phyloP scores from a whole-genome alignment of 2,113 vertebrate genomes.

The Notothenia rossii region DNA sequence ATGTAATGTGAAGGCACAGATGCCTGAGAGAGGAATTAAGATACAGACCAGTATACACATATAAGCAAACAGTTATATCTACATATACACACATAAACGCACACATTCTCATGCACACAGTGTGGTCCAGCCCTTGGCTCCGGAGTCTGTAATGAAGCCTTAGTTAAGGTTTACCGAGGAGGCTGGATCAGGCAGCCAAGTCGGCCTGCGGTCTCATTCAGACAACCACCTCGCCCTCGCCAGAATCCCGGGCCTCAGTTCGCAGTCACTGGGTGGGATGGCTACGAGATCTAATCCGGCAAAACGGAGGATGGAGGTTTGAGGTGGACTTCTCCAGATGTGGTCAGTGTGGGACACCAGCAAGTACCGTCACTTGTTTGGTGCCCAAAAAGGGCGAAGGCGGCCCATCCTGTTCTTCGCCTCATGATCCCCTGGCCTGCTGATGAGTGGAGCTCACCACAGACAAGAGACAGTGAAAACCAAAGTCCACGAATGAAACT shows the following conservation, averaged over 20 bases:
- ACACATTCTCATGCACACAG: conserved; percentile 63
- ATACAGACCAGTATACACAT: conserved; percentile 36
- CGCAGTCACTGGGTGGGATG: conserved; percentile 81
- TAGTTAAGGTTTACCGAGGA: conserved; percentile 75
- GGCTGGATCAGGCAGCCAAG: conserved; percentile 74
- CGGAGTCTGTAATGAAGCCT: conserved; percentile 77
- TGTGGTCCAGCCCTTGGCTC: conserved; percentile 77
- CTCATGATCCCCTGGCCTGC: conserved; percentile 26
- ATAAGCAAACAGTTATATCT: conserved; percentile 44
- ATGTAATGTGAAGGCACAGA: conserved; percentile 43
- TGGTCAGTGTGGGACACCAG: conserved; percentile 77
- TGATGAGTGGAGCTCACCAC: conserved; percentile 58
- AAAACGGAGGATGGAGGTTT: conserved; percentile 69
- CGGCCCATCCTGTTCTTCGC: conserved; percentile 55
- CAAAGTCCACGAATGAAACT: conserved; percentile 23
- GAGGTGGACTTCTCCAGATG: conserved; percentile 68
- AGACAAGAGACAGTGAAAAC: conserved; percentile 57
- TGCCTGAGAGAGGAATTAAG: conserved; percentile 41
- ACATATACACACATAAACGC: conserved; percentile 34
- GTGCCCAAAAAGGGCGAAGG: conserved; percentile 67
- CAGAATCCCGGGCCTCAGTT: conserved; percentile 66
- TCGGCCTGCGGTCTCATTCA: conserved; percentile 81
- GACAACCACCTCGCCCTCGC: conserved; percentile 73
- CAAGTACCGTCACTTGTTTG: conserved; percentile 70
- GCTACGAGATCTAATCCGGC: conserved; percentile 67